Percentiles rank a stretch among this genome's conserved stretches.
phyloP scores from a whole-genome alignment of 1,140 invertebrate genomes.

The Drosophila guanche region DNA sequence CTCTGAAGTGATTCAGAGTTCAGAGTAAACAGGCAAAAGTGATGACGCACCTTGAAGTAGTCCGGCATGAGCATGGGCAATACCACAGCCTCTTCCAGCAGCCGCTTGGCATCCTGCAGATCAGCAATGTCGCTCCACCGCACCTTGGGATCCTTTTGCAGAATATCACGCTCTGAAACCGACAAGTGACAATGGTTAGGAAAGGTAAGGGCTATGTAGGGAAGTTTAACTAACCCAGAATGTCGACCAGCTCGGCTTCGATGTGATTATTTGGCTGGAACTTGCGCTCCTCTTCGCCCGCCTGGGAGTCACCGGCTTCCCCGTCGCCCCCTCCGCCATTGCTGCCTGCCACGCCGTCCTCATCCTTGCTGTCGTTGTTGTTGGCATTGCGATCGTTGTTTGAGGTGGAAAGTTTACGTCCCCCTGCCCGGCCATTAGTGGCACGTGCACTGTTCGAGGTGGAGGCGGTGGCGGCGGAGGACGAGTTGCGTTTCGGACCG shows the following conservation, averaged over 20 bases:
- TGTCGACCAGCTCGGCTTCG: conserved; percentile 97
- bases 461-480: conserved; percentile 20
- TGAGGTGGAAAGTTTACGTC: conserved; percentile 69
- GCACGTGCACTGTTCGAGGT: conserved; percentile 46
- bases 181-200: neutral
- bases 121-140: conserved; percentile 99
- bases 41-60: conserved; percentile 93
- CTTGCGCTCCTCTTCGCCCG: conserved; percentile 88
- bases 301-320: conserved; percentile 84
- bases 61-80: conserved; percentile 99
- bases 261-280: conserved; percentile 94
- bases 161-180: conserved; percentile 94
- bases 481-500: conserved; percentile 35
- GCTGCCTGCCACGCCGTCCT: conserved; percentile 44
- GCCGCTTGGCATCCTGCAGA: conserved; percentile 95
- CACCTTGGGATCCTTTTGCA: conserved; percentile 98
- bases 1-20: conserved; percentile 47
- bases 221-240: conserved; percentile 87
- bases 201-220: too few species aligned
- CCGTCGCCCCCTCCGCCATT: conserved; percentile 52
- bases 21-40: neutral
- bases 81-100: conserved; percentile 98
- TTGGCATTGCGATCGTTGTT: conserved; percentile 32
- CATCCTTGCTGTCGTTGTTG: conserved; percentile 58
- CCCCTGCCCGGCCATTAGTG: conserved; percentile 49